phyloP scores from a whole-genome alignment of 2,888 invertebrate species.

The Brachypalpus laphriformis region DNA sequence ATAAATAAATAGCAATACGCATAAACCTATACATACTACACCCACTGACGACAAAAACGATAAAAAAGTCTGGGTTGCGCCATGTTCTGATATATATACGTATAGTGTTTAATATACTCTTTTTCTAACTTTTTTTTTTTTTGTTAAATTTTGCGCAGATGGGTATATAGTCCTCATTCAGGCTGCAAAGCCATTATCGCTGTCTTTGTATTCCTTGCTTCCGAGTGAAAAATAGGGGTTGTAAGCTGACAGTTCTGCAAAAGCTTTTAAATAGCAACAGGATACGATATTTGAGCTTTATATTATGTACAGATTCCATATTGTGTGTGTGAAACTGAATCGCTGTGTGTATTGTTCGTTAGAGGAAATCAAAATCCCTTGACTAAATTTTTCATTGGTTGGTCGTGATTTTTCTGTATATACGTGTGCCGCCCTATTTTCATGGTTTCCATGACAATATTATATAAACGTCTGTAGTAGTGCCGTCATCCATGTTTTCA shows the following conservation, averaged over 20 bases:
- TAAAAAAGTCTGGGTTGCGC: slow-evolving; percentile 81
- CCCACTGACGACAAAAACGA: slow-evolving; percentile 79
- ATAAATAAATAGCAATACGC: slow-evolving; percentile 55
- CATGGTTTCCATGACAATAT: slow-evolving; percentile 70
- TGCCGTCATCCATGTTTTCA: slow-evolving; percentile 51
- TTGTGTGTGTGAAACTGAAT: slow-evolving; percentile 28
- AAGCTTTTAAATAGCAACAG: slow-evolving; percentile 58
- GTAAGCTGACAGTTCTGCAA: slow-evolving; percentile 16
- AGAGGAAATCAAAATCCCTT: slow-evolving; percentile 83
- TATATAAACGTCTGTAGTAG: slow-evolving; percentile 32
- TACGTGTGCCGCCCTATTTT: slow-evolving; percentile 62
- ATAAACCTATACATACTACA: slow-evolving; percentile 38
- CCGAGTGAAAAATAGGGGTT: slow-evolving; percentile 42
- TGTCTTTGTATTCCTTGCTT: slow-evolving; percentile 9
- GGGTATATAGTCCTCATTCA: slow-evolving; percentile 44
- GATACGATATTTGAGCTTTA: slow-evolving; percentile 48
- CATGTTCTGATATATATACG: slow-evolving; percentile 56
- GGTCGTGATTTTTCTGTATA: slow-evolving; percentile 82
- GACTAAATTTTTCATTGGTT: slow-evolving; percentile 84
- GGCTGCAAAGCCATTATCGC: slow-evolving; percentile 47
- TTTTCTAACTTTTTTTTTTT: slow-evolving; percentile 76
- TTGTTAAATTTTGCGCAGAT: slow-evolving; percentile 75
- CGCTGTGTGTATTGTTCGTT: slow-evolving; percentile 42
- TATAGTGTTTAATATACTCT: slow-evolving; percentile 41
- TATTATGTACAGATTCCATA: slow-evolving; percentile 6